Conservation (phyloP, 2,797 vertebrate genomes). For the Spinibarbus caldwelli region DNA sequence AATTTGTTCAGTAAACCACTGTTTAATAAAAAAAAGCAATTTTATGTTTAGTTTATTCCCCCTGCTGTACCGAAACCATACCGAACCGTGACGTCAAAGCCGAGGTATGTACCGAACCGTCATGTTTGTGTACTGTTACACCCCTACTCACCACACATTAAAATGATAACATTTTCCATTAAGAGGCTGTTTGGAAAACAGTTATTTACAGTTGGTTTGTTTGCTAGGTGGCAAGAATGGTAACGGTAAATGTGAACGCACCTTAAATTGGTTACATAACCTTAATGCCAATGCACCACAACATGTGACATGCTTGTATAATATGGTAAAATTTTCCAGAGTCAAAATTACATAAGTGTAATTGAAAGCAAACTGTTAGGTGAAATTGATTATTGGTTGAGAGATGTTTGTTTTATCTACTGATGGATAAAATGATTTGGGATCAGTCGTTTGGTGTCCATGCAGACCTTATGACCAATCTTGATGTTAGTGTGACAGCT, state of each 20-base stretch:
- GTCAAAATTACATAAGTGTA: neutral
- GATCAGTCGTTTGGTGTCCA: no score
- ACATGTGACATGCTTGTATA: neutral
- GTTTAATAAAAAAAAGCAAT: no score
- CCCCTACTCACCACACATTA: neutral
- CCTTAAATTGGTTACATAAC: neutral
- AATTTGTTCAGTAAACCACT: no score
- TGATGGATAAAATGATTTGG: no score
- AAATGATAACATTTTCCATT: no score
- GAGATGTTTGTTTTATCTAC: no score
- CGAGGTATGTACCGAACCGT: no score
- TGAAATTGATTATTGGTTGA: no score
- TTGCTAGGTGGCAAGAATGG: neutral
- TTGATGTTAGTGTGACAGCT: constrained; percentile 24
- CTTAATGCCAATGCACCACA: neutral
- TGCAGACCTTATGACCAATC: neutral
- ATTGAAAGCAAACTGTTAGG: neutral
- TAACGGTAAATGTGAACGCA: neutral
- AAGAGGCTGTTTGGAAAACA: neutral
- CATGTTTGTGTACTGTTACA: no score
- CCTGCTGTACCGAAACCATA: no score
- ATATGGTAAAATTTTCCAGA: neutral
- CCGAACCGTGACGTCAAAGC: no score
- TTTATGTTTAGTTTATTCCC: no score
- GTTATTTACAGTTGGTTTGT: neutral